phyloP scores from a whole-genome alignment of 2,888 invertebrate species.

The Shargacucullia verbasci region DNA sequence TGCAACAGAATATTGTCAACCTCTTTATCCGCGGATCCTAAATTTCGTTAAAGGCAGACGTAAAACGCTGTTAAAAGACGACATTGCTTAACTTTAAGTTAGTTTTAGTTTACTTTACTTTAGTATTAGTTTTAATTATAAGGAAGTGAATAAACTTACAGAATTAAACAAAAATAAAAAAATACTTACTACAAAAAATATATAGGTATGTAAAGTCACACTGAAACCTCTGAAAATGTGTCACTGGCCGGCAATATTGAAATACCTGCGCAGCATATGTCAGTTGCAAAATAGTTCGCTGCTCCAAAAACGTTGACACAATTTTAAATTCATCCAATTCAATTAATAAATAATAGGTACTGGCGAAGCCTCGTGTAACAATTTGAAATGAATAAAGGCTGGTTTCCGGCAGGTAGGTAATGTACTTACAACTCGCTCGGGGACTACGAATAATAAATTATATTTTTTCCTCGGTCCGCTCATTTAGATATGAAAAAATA shows the following conservation, averaged over 20 bases:
- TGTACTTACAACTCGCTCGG: slow-evolving; percentile 59
- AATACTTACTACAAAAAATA: background rate
- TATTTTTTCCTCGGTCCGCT: slow-evolving; percentile 63
- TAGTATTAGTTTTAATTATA: too few relatives aligned
- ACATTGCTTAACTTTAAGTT: too few relatives aligned
- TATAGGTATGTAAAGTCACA: background rate
- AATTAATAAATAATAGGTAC: slow-evolving; percentile 51
- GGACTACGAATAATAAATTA: slow-evolving; percentile 69
- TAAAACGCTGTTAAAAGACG: too few relatives aligned
- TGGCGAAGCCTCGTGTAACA: slow-evolving; percentile 18
- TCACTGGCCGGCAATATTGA: background rate
- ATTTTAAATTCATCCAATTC: slow-evolving; percentile 40
- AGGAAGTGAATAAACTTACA: too few relatives aligned
- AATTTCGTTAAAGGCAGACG: too few relatives aligned
- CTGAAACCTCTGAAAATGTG: background rate
- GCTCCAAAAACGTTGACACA: slow-evolving; percentile 23
- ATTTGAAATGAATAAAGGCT: slow-evolving; percentile 52
- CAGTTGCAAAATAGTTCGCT: background rate
- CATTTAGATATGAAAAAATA: slow-evolving; percentile 73
- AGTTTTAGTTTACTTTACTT: too few relatives aligned
- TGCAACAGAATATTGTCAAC: too few relatives aligned
- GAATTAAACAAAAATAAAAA: too few relatives aligned
- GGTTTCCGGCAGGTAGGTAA: slow-evolving; percentile 55
- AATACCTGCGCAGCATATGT: background rate
- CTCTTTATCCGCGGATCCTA: too few relatives aligned